These are phyloP conservation scores for Pholis gunnellus DNA, from an alignment of 2,113 vertebrate species.

Conservation along the genomic window DNA sequence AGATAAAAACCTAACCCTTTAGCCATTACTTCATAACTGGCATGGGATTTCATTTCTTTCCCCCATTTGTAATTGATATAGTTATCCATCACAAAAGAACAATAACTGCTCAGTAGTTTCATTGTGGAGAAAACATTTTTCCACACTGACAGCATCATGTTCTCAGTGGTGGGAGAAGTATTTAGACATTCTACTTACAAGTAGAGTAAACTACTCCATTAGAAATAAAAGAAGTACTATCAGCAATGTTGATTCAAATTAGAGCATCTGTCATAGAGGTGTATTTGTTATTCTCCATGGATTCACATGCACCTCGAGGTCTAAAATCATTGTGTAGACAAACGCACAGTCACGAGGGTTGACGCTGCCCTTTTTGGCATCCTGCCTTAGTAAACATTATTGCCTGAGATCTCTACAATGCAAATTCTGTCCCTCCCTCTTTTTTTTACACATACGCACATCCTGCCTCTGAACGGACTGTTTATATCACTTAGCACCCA, in stretches of 20 bases:
- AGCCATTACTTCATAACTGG: background rate
- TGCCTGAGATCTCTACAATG: slow-evolving; percentile 4
- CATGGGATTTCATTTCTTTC: background rate
- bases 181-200: background rate
- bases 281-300: slow-evolving; percentile 15
- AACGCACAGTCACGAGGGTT: slow-evolving; percentile 15
- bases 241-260: slow-evolving; percentile 1
- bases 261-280: background rate
- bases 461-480: slow-evolving; percentile 7
- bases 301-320: background rate
- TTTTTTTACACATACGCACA: slow-evolving; percentile 11
- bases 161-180: background rate
- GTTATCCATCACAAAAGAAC: background rate
- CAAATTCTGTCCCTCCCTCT: slow-evolving; percentile 13
- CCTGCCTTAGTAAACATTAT: slow-evolving; percentile 50
- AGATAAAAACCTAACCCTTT: background rate
- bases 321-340: slow-evolving; percentile 15
- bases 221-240: background rate
- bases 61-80: background rate
- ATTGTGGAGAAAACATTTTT: background rate
- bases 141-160: background rate
- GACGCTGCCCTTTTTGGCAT: slow-evolving; percentile 31
- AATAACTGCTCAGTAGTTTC: background rate
- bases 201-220: background rate
- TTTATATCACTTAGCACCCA: slow-evolving; percentile 43